Evolutionary conservation across 2,888 invertebrate species (phyloP), one percentile per base, ranked within the genome.

Genomic region (Dryadula phaetusa): DNA sequence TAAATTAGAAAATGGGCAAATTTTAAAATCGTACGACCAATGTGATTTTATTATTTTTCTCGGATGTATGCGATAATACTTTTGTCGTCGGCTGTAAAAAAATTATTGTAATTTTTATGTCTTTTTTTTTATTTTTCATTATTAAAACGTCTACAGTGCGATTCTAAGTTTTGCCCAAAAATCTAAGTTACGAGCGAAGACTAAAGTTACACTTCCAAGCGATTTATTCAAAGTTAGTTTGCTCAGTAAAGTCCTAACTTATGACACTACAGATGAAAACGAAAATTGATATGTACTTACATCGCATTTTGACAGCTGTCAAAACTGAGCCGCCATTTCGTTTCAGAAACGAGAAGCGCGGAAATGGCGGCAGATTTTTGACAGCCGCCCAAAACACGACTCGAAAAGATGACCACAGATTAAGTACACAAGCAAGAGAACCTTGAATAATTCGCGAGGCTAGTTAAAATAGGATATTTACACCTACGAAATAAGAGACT

Each of bases 221-320:
- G 76, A 74, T 78, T 77, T 74, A 72, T 78, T 74, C 76, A 74
- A 76, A 80, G 70, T 78, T 76, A 69, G 74, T 78, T 79, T 75
- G 76, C 79, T 79, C 79, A 75, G 80, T 79, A 34, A 52, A 64
- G 25, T 40, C 60, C 64, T 52, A 28, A 58, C 28, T 58, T 53
- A 65, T 60, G 32, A 20, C 18, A 60, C 44, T 60, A 60, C 18
- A 44, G 44, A 66, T 60, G 25, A 68, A 70, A 61, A 73, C 69
- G 66, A 70, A 64, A 70, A 70, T 67, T 83, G 84, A 86, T 86
- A 86, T 85, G 88, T 85, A 82, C 79, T 82, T 78, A 77, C 68
- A 69, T 79, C 82, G 79, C 76, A 82, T 77, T 78, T 70, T 73
- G 34, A n/a, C 25, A 56, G n/a, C 44, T 54, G 47, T 64, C 70